These are phyloP conservation scores for Allophyes oxyacanthae DNA, from an alignment of 2,888 invertebrate genomes.

Conservation along the genomic window DNA sequence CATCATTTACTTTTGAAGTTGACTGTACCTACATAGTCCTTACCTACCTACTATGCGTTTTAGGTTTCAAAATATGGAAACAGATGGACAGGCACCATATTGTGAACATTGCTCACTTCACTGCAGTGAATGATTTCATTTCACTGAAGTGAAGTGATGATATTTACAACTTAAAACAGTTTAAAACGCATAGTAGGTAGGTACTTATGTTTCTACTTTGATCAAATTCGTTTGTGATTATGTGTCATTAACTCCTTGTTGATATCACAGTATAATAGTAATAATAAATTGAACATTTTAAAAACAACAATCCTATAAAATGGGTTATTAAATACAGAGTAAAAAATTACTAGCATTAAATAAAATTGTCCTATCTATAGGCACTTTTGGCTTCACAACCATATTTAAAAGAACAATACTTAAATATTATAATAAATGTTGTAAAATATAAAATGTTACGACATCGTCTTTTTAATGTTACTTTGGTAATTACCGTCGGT, in stretches of 20 bases:
- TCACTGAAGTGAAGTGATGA: too few species aligned
- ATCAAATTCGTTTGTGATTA: too few species aligned
- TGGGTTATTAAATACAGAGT: conserved; percentile 38
- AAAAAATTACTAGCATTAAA: conserved; percentile 43
- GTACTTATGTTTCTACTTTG: too few species aligned
- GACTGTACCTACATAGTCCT: too few species aligned
- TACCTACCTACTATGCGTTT: too few species aligned
- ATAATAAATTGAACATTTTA: conserved; percentile 27
- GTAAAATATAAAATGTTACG: conserved; percentile 33
- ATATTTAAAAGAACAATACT: conserved; percentile 13
- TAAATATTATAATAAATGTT: conserved; percentile 7
- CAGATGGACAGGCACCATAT: too few species aligned
- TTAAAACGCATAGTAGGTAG: too few species aligned
- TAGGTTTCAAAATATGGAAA: too few species aligned
- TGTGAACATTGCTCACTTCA: too few species aligned
- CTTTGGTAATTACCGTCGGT: conserved; percentile 58
- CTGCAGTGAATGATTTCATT: too few species aligned
- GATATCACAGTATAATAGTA: conserved; percentile 57
- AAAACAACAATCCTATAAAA: conserved; percentile 50
- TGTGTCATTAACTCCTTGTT: conserved; percentile 20
- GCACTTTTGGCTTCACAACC: conserved; percentile 22
- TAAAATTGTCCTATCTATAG: conserved; percentile 42
- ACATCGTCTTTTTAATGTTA: conserved; percentile 49
- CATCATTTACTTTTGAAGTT: too few species aligned
- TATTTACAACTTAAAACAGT: too few species aligned